Evolutionary conservation across 2,797 vertebrate genomes (phyloP).

Genomic region (Urophycis tenuis): DNA sequence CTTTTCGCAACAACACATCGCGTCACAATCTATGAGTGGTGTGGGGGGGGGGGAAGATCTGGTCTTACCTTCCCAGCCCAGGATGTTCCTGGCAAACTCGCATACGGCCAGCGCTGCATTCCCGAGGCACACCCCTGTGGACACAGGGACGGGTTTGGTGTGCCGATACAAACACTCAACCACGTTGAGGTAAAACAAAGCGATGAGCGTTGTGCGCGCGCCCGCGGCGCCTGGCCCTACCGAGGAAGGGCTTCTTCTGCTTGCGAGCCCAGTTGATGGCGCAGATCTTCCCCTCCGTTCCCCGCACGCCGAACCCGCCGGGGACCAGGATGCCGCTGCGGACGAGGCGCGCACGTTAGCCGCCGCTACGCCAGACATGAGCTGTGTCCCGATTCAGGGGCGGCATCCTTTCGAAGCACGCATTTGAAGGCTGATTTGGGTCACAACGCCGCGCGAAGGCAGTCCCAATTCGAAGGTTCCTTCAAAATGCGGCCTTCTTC

Average conservation of each 20-base stretch:
- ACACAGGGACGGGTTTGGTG: neutral
- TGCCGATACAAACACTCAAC: neutral
- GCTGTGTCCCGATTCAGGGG: no score
- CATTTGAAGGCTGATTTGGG: no score
- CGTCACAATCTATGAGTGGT: neutral
- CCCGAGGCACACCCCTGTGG: constrained; percentile 86
- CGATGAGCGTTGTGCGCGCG: neutral
- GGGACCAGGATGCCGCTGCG: constrained; percentile 85
- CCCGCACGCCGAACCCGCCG: constrained; percentile 88
- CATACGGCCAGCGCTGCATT: constrained; percentile 90
- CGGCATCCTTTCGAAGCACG: no score
- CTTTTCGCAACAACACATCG: neutral
- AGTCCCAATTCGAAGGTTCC: no score
- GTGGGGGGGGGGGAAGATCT: neutral
- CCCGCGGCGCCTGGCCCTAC: constrained; percentile 53
- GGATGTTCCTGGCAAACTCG: constrained; percentile 79
- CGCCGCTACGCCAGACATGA: neutral
- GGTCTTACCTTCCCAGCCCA: constrained; percentile 81
- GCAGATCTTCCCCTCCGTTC: constrained; percentile 92
- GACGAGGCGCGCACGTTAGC: neutral
- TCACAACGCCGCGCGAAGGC: no score
- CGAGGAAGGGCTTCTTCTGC: constrained; percentile 88
- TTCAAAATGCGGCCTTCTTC: no score
- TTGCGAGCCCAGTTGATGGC: constrained; percentile 90
- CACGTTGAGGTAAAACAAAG: neutral